These are phyloP conservation scores for Mythimna ferrago DNA, from an alignment of 2,888 invertebrate species.

Conservation along the genomic window DNA sequence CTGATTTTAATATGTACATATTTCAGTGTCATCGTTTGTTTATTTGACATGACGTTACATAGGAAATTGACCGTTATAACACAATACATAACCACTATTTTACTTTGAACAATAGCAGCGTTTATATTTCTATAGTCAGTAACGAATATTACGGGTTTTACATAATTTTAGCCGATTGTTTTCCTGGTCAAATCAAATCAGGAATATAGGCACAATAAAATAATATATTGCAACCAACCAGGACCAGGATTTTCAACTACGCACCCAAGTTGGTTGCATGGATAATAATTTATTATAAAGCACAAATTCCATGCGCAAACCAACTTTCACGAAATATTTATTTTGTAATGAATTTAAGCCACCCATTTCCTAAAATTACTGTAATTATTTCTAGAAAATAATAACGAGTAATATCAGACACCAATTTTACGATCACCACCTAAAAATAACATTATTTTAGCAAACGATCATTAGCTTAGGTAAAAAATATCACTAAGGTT, in stretches of 20 bases:
- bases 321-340: not conserved
- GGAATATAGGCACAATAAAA: not conserved
- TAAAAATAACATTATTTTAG: constrained; percentile 10
- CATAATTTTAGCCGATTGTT: constrained; percentile 7
- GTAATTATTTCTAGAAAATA: not conserved
- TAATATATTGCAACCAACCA: not conserved
- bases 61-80: constrained; percentile 38
- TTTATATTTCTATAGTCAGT: constrained; percentile 39
- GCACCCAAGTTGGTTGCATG: not conserved
- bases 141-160: constrained; percentile 44
- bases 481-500: constrained; percentile 52
- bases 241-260: not conserved
- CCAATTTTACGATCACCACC: not conserved
- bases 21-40: constrained; percentile 60
- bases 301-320: constrained; percentile 5
- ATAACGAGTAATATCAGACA: no score
- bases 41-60: constrained; percentile 27
- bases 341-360: not conserved
- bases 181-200: not conserved
- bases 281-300: not conserved
- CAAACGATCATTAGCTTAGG: constrained; percentile 44
- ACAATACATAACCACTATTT: constrained; percentile 37
- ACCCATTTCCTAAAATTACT: not conserved
- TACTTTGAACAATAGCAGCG: constrained; percentile 30
- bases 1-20: constrained; percentile 70